Percentiles rank a stretch among this genome's conserved stretches.
phyloP scores from a whole-genome alignment of 2,113 vertebrate genomes.

The Oenanthe oenanthe region DNA sequence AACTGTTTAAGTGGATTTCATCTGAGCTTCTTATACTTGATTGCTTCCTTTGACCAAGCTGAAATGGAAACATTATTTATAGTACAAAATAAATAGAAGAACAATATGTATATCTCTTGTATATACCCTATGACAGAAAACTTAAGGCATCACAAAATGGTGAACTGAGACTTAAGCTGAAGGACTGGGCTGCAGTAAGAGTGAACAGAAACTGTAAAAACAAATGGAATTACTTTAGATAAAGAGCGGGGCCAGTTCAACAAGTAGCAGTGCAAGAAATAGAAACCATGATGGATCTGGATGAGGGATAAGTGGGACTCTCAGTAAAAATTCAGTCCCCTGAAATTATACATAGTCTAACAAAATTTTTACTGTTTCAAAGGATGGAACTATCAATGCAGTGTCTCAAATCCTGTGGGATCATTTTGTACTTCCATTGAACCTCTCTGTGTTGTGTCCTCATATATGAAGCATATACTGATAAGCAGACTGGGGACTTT shows the following conservation, averaged over 20 bases:
- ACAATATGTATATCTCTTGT: not conserved
- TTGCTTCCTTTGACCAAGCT: constrained; percentile 83
- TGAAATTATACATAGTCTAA: not conserved
- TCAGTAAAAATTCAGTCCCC: not conserved
- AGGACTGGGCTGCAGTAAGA: not conserved
- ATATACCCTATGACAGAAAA: not conserved
- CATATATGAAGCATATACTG: not conserved
- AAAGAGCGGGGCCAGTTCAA: not conserved
- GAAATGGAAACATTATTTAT: constrained; percentile 46
- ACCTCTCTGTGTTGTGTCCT: not conserved
- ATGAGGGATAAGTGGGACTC: not conserved
- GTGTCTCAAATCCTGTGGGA: not conserved
- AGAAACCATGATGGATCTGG: not conserved
- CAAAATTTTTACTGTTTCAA: not conserved
- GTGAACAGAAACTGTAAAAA: not conserved
- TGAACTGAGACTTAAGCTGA: not conserved
- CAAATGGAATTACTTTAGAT: not conserved
- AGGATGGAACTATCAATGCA: rapidly evolving
- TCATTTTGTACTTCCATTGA: rapidly evolving
- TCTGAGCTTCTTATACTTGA: constrained; percentile 78
- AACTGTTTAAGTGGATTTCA: constrained; percentile 79
- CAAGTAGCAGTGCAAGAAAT: not conserved
- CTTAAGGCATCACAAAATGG: not conserved
- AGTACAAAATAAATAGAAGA: not conserved
- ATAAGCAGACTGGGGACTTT: not conserved